Percentiles rank a stretch among this genome's conserved stretches.
phyloP scores from a whole-genome alignment of 2,113 vertebrate species.

The Andinoacara biseriatus region DNA sequence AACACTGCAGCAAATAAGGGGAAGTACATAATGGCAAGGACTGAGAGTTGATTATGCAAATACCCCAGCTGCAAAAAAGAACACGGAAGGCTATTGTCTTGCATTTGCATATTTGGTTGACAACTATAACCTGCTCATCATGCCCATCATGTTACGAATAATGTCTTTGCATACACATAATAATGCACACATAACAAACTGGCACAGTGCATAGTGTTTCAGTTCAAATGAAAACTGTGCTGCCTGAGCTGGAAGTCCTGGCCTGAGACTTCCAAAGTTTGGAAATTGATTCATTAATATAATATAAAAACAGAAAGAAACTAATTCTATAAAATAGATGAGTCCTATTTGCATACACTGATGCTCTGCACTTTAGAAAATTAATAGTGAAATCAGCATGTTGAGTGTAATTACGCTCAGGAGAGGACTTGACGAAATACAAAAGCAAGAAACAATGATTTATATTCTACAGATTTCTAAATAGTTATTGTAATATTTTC shows the following conservation, averaged over 20 bases:
- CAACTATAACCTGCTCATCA: constrained; percentile 75
- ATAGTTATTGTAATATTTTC: constrained; percentile 16
- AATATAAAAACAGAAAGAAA: constrained; percentile 29
- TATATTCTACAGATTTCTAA: constrained; percentile 29
- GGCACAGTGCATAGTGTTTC: constrained; percentile 65
- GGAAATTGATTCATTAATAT: constrained; percentile 40
- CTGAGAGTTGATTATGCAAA: constrained; percentile 78
- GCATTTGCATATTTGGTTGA: constrained; percentile 75
- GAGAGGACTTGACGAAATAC: background rate
- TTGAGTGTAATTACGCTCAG: background rate
- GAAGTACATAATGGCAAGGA: constrained; percentile 66
- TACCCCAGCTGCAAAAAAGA: constrained; percentile 73
- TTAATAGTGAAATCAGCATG: constrained; percentile 15
- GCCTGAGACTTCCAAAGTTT: constrained; percentile 26
- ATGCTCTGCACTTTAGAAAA: background rate
- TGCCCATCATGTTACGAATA: constrained; percentile 67
- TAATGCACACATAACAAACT: constrained; percentile 60
- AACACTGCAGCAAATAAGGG: constrained; percentile 62
- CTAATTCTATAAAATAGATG: constrained; percentile 22
- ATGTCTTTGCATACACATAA: constrained; percentile 64
- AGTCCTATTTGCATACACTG: background rate
- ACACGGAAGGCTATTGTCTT: constrained; percentile 66
- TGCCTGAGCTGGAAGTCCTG: constrained; percentile 25
- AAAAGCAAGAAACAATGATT: constrained; percentile 2
- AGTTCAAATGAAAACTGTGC: constrained; percentile 47